Evolutionary conservation across 35 echinoderm and acorn worm species (phyloP).

Genomic region (Stichopus chloronotus): DNA sequence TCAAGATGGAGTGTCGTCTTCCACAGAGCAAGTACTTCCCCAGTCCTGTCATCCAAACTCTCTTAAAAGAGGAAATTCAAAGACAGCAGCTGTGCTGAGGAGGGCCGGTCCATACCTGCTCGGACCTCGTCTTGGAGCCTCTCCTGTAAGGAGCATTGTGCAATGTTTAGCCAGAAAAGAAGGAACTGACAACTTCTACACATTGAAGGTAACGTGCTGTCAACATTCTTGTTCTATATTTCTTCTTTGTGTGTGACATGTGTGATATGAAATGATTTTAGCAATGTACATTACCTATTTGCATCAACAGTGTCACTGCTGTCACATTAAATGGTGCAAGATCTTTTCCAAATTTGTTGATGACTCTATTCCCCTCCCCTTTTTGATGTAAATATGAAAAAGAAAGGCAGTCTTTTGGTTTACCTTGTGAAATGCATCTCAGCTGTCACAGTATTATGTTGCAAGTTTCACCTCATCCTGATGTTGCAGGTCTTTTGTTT

Average conservation of each 20-base stretch:
- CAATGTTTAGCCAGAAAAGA: slow-evolving; percentile 93
- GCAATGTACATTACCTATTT: neutral
- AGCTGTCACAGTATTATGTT: no score
- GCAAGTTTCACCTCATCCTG: no score
- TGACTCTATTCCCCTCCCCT: no score
- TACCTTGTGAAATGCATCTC: no score
- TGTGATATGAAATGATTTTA: neutral
- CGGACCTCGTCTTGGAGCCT: slow-evolving; percentile 86
- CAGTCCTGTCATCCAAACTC: slow-evolving; percentile 6
- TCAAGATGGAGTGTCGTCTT: slow-evolving; percentile 22
- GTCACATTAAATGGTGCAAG: no score
- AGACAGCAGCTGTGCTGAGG: slow-evolving; percentile 43
- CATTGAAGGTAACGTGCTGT: slow-evolving; percentile 72
- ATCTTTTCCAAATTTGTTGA: no score
- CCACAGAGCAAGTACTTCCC: slow-evolving; percentile 41
- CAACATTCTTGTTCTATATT: neutral
- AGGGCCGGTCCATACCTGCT: slow-evolving; percentile 90
- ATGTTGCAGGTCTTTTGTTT: no score
- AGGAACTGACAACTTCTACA: slow-evolving; percentile 91
- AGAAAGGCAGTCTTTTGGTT: no score
- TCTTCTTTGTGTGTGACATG: neutral
- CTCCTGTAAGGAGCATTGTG: slow-evolving; percentile 94
- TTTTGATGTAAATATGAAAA: no score
- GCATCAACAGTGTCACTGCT: no score
- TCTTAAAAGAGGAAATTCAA: slow-evolving; percentile 27